Evolutionary conservation across 2,113 vertebrate genomes (phyloP), one percentile per base, ranked within the genome.

Genomic region (Fregata magnificens): DNA sequence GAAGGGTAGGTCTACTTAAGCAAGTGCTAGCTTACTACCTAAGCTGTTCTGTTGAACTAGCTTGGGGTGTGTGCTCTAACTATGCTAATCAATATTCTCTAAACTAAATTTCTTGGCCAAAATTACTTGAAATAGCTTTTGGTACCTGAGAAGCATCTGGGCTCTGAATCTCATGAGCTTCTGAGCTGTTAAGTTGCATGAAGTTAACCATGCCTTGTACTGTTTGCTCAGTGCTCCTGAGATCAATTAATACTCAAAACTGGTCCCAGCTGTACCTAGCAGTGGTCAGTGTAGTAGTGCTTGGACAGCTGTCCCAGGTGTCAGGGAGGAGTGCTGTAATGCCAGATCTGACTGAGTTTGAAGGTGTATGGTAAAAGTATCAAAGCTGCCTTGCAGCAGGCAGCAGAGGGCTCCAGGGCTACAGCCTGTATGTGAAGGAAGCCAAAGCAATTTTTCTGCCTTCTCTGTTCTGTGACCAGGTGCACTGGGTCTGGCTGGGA

Each of bases 381-480:
- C 1, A 16, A 44, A 69, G 67, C 31, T 9, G 34, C 67, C 34
- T 42, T 16, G 55, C 12, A 61, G 74, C 2, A 2, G 61, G 61
- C 88, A 92, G 88, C 83, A 94, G 88, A 84, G 85, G 88, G 91
- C 93, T 86, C 52, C 61, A 82, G 59, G 71, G 38, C 56, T 85
- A 5, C 79, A 82, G 74, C 42, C 34, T 40, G 16, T 3, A 2
- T 8, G 28, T 8, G 36, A 45, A 67, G 65, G 16, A 19, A 82
- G 25, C 5, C 5, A 4, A 50, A 21, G 11, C 9, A 21, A 18
- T 17, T 24, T 70, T 72, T 11, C 26, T 93, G 82, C 55, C 18
- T 36, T 70, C 18, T 26, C 20, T 13, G 4, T 53, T 10, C 14
- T 15, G 55, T 65, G 26, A 32, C 14, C 3, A 2, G 9, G 7